phyloP scores from a whole-genome alignment of 2,888 invertebrate genomes.

The Blastobasis adustella region DNA sequence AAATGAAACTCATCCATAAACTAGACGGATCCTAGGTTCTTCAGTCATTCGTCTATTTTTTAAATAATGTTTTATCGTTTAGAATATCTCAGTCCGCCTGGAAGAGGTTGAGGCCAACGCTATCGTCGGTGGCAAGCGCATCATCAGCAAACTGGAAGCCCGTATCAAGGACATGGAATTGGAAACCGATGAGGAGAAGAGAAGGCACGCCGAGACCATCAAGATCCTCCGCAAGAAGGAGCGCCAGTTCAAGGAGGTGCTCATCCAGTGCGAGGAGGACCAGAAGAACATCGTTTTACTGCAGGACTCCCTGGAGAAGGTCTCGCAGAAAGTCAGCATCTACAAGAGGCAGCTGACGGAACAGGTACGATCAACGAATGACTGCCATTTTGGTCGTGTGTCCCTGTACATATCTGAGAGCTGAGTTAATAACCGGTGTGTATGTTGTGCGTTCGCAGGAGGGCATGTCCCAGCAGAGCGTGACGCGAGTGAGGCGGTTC shows the following conservation, averaged over 20 bases:
- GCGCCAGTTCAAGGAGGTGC: slow-evolving; percentile 95
- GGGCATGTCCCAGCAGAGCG: slow-evolving; percentile 92
- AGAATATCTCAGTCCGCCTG: slow-evolving; percentile 91
- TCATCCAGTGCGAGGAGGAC: slow-evolving; percentile 97
- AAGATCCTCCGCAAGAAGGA: slow-evolving; percentile 99
- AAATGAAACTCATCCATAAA: too few relatives aligned
- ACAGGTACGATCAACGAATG: slow-evolving; percentile 74
- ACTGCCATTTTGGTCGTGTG: not conserved
- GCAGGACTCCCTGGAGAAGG: slow-evolving; percentile 92
- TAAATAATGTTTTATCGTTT: slow-evolving; percentile 9
- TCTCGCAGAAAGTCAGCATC: slow-evolving; percentile 89
- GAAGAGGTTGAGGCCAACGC: slow-evolving; percentile 98
- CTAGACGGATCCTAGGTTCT: too few relatives aligned
- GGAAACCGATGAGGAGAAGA: slow-evolving; percentile 96
- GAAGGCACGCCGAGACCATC: slow-evolving; percentile 97
- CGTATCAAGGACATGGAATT: slow-evolving; percentile 95
- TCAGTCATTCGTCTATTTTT: too few relatives aligned
- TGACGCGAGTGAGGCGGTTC: slow-evolving; percentile 97
- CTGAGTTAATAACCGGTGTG: not conserved
- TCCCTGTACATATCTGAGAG: too few relatives aligned
- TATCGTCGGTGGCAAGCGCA: slow-evolving; percentile 96
- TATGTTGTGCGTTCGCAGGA: slow-evolving; percentile 73
- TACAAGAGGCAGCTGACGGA: slow-evolving; percentile 97
- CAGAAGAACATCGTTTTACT: slow-evolving; percentile 95
- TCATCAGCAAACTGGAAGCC: slow-evolving; percentile 98